phyloP scores from a whole-genome alignment of 2,888 invertebrate genomes.

The Ectropis crepuscularia region DNA sequence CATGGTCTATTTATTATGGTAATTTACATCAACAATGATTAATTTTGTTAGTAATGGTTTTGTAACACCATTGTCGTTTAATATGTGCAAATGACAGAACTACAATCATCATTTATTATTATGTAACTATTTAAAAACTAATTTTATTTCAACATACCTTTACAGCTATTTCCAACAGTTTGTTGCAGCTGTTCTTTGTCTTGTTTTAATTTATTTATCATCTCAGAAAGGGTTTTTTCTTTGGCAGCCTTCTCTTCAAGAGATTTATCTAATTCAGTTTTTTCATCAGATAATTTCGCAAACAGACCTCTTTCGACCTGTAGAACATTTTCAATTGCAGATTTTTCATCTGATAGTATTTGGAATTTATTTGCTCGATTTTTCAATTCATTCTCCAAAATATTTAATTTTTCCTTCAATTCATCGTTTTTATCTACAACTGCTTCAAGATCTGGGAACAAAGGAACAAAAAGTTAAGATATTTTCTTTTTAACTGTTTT shows the following conservation, averaged over 20 bases:
- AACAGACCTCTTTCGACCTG: not conserved
- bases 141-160: conserved; percentile 48
- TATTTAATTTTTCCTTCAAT: not conserved
- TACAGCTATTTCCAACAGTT: conserved; percentile 51
- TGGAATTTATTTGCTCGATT: conserved; percentile 1
- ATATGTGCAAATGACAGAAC: too few relatives aligned
- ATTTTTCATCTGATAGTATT: conserved; percentile 5
- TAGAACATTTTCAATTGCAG: conserved; percentile 1
- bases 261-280: conserved; percentile 6
- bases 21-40: too few relatives aligned
- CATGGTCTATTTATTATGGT: too few relatives aligned
- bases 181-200: conserved; percentile 59
- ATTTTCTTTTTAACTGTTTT: too few relatives aligned
- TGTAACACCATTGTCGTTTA: too few relatives aligned
- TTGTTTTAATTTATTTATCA: conserved; percentile 65
- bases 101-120: too few relatives aligned
- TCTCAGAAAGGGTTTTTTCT: conserved; percentile 39
- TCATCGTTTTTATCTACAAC: conserved; percentile 3
- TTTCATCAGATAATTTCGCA: conserved; percentile 5
- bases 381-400: not conserved
- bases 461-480: not conserved
- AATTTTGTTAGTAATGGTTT: too few relatives aligned
- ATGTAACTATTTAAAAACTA: too few relatives aligned
- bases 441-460: conserved; percentile 5
- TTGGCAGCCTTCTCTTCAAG: conserved; percentile 5